A percentile compares a stretch with the other conserved stretches of the same genome.
phyloP scores from a whole-genome alignment of 2,888 invertebrate species.

The Lottia gigantea region DNA sequence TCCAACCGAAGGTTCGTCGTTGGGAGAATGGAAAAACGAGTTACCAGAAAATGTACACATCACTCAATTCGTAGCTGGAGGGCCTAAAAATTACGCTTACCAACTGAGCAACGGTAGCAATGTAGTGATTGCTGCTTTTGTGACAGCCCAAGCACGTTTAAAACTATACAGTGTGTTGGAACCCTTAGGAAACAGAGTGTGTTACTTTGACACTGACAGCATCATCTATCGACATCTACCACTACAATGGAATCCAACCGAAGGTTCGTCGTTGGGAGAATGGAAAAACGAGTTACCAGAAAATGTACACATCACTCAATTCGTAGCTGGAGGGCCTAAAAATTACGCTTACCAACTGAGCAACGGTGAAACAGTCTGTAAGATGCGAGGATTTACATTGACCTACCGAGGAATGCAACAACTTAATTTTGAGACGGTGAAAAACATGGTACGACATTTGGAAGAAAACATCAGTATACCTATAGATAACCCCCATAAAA shows the following conservation, averaged over 20 bases:
- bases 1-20: too few relatives aligned
- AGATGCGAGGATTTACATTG: not conserved
- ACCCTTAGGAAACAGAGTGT: not conserved
- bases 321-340: not conserved
- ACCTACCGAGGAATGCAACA: not conserved
- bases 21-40: too few relatives aligned
- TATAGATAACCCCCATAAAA: not conserved
- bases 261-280: not conserved
- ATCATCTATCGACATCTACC: not conserved
- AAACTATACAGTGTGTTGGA: not conserved
- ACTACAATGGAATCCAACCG: not conserved
- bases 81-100: too few relatives aligned
- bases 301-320: not conserved
- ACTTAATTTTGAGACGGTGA: not conserved
- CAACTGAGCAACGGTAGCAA: too few relatives aligned
- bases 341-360: constrained; percentile 5
- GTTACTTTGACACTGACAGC: not conserved
- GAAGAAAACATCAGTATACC: not conserved
- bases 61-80: too few relatives aligned
- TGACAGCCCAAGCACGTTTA: not conserved
- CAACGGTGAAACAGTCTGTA: not conserved
- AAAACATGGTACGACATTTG: not conserved
- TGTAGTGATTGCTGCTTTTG: not conserved
- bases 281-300: not conserved
- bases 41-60: too few relatives aligned